Evolutionary conservation across 2,888 invertebrate species (phyloP), one percentile per base, ranked within the genome.

Genomic region (Thyatira batis): DNA sequence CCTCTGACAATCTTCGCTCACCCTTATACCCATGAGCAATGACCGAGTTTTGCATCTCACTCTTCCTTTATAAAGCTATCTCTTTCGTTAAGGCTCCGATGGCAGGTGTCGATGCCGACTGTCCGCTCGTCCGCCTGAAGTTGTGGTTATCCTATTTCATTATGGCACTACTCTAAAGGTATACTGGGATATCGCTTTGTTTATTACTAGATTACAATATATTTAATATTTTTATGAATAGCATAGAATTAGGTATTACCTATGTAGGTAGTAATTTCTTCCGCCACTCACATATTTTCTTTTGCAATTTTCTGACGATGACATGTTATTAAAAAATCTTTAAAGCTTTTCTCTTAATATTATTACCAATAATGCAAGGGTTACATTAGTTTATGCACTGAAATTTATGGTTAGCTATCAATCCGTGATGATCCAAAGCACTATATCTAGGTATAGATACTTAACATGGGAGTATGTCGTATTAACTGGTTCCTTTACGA

Each of bases 1-100:
- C 67, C 59, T 63, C 65, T 63, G 65, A 70, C 72, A 68, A 75
- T 77, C 71, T 66, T 64, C 61, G 69, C 67, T 63, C 68, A 65
- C 74, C 70, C 61, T 67, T 72, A 58, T 59, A 57, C 65, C 59
- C 60, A 61, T 58, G 57, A 60, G 60, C 55, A 59, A 61, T 61
- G 61, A 57, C 60, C 53, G 51, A 25, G 20, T 50, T 39, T 43
- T 52, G 51, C 53, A 20, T 63, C 64, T 63, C 63, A 52, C 54
- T 60, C 58, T 27, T 50, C 13, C 58, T 45, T 20, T 39, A 39
- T 51, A 46, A 44, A 23, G 49, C 48, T 51, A 43, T 50, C 52
- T 61, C 49, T 39, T 23, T 21, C 55, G 49, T 20, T 62, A 60
- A 65, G 52, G 60, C 60, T 63, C 60, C 67, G 67, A 67, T 63